phyloP scores from a whole-genome alignment of 2,797 vertebrate species.

The Siniperca undulata region DNA sequence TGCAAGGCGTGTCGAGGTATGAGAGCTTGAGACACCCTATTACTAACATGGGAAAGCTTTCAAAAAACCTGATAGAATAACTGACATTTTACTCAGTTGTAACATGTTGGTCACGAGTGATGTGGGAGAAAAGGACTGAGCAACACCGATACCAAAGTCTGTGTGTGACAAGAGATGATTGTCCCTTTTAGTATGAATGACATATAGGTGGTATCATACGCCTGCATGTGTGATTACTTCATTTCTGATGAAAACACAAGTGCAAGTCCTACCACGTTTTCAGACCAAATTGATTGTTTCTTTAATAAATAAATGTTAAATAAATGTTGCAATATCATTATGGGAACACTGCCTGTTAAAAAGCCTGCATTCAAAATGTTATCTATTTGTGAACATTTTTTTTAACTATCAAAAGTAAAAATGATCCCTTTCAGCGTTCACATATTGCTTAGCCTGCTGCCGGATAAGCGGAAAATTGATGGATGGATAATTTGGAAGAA shows the following conservation, averaged over 20 bases:
- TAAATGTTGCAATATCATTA: background rate
- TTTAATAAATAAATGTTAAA: too few species aligned
- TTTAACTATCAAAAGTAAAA: background rate
- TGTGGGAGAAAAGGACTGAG: constrained; percentile 33
- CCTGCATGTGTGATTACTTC: background rate
- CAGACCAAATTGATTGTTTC: background rate
- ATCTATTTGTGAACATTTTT: too few species aligned
- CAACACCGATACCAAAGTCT: constrained; percentile 7
- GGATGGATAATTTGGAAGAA: background rate
- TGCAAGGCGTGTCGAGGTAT: constrained; percentile 45
- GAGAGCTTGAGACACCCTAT: constrained; percentile 28
- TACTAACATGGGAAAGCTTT: constrained; percentile 65
- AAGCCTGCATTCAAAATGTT: too few species aligned
- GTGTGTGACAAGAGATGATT: constrained; percentile 4
- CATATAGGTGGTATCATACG: background rate
- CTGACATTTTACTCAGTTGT: constrained; percentile 20
- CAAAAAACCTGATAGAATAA: background rate
- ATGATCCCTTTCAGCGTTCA: background rate
- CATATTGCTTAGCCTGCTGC: background rate
- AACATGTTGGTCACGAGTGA: constrained; percentile 44
- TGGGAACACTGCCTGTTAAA: too few species aligned
- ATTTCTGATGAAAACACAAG: background rate
- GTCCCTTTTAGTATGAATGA: background rate
- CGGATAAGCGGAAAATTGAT: too few species aligned
- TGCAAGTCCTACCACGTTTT: background rate